phyloP scores from a whole-genome alignment of 2,888 invertebrate genomes.

The Caenorhabditis sulstoni region DNA sequence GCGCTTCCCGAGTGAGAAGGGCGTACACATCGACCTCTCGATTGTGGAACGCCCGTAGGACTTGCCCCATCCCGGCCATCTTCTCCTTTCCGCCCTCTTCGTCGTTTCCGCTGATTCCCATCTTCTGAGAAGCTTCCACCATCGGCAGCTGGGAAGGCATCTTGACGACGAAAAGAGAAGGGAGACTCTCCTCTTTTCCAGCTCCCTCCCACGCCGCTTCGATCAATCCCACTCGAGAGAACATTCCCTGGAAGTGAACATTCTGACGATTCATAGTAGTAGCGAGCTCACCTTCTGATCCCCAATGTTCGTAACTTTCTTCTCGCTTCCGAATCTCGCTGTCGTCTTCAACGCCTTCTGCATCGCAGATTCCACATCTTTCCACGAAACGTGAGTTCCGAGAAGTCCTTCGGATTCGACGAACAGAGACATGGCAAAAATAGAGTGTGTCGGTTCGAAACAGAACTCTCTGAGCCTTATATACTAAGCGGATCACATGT shows the following conservation, averaged over 20 bases:
- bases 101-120: slow-evolving; percentile 1
- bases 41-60: slow-evolving; percentile 15
- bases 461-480: not conserved
- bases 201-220: slow-evolving; percentile 2
- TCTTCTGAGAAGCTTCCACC: slow-evolving; percentile 3
- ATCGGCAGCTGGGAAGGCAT: slow-evolving; percentile 10
- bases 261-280: too few relatives aligned
- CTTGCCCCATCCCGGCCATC: not conserved
- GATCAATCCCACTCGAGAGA: slow-evolving; percentile 7
- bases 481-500: slow-evolving; percentile 1
- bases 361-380: slow-evolving; percentile 55
- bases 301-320: slow-evolving; percentile 49
- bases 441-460: not conserved
- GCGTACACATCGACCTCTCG: slow-evolving; percentile 6
- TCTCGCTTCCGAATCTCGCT: slow-evolving; percentile 53
- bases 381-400: slow-evolving; percentile 60
- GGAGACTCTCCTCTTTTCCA: slow-evolving; percentile 2
- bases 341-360: slow-evolving; percentile 50
- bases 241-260: slow-evolving; percentile 6
- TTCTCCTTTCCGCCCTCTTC: slow-evolving; percentile 6
- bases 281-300: slow-evolving; percentile 48
- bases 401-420: slow-evolving; percentile 39
- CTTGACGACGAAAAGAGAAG: slow-evolving; percentile 2
- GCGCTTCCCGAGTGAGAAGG: not conserved
- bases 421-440: slow-evolving; percentile 28